phyloP scores from a whole-genome alignment of 2,113 vertebrate species.

The Pampusana beccarii region DNA sequence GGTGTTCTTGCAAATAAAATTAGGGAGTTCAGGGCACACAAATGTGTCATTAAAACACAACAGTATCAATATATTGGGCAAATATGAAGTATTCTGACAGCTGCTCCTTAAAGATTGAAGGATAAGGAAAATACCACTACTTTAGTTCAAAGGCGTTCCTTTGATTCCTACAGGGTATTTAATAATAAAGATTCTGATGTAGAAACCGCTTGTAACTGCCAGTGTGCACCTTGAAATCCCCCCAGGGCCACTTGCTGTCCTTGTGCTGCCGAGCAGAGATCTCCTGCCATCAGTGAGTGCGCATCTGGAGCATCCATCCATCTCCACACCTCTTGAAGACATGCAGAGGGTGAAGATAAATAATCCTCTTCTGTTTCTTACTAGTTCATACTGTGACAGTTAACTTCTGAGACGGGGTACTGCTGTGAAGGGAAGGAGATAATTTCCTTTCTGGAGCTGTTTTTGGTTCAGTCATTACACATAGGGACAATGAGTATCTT shows the following conservation, averaged over 20 bases:
- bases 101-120: neutral
- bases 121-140: neutral
- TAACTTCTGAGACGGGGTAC: neutral
- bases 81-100: neutral
- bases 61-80: neutral
- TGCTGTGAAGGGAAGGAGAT: neutral
- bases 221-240: neutral
- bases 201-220: neutral
- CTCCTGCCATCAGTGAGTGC: fast-evolving
- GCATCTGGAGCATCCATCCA: neutral
- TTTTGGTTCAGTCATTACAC: neutral
- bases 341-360: neutral
- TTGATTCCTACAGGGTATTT: neutral
- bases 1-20: neutral
- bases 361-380: neutral
- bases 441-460: neutral
- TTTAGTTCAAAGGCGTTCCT: neutral
- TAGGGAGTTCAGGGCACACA: neutral
- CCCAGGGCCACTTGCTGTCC: fast-evolving
- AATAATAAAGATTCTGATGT: neutral
- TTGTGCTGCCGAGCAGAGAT: neutral
- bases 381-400: neutral
- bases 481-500: neutral
- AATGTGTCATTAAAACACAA: neutral
- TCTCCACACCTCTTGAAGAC: neutral